Base-by-base conservation (phyloP, 2,888 invertebrate species). In the Drosophila ezoana region DNA sequence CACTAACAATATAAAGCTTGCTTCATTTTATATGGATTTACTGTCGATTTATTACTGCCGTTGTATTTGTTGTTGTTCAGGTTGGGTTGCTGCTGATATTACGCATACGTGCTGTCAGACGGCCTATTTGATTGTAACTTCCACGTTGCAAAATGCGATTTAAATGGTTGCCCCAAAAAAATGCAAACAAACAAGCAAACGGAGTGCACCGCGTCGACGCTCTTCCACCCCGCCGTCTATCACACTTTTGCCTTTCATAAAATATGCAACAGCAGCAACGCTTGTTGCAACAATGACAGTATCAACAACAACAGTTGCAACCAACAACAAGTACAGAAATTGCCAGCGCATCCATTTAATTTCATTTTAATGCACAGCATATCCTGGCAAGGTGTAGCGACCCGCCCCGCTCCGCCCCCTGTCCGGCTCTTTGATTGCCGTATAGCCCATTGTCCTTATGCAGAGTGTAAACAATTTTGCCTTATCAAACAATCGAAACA, bases 361-460 rank as follows among this genome's bases (percentile, higher is more conserved):
- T 85, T 84, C 73, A 79, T 87, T 87, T 84, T 85, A 84, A 84
- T 84, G 87, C 77, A 81, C 59, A 76, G 65, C 78, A 65, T 65
- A 76, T 70, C 72, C 63, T 64, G 76, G 52, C 63, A 69, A 85
- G 82, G 78, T 71, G 72, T 58, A 66, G 59, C 40, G 4, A n/a
- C 14, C 16, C 14, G 1, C 10, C 16, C 4, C 32, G 14, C n/a
- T 23, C n/a, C 11, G 4, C 1, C 9, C 4, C 10, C 9, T 16
- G 5, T 9, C 20, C 23, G 37, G 2, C 4, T 20, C 16, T 23
- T 13, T 49, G 56, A 45, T 20, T 40, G 32, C 32, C 63, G 44
- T 51, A 32, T 51, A 58, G 49, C 58, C 58, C 51, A 52, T 52
- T 70, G 71, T 76, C 78, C 74, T 74, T 72, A 60, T 66, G 59